Percentiles rank a stretch among this genome's conserved stretches.
Conservation (phyloP, 2,888 invertebrate genomes). For the Rhogogaster chlorosoma region DNA sequence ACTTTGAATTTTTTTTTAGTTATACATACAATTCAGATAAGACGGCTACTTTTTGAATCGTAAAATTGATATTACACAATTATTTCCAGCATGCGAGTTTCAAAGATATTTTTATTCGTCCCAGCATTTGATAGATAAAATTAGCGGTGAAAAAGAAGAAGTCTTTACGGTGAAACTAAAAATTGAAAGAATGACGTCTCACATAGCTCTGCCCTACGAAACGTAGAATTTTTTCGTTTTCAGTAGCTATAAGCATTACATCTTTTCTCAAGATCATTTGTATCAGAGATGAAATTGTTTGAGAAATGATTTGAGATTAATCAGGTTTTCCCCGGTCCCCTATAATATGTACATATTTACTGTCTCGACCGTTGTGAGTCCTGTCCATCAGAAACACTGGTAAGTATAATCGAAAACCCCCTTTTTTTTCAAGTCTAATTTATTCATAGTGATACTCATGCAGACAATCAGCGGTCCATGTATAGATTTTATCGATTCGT, state of each 20-base stretch:
- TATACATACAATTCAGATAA: not conserved
- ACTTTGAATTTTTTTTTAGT: not conserved
- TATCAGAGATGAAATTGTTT: no score
- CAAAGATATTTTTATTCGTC: not conserved
- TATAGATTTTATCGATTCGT: not conserved
- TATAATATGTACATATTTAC: not conserved
- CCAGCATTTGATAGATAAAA: not conserved
- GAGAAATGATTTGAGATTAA: no score
- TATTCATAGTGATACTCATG: constrained; percentile 26
- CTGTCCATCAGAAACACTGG: not conserved
- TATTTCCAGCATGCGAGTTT: not conserved
- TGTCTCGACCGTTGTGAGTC: not conserved
- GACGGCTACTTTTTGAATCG: not conserved
- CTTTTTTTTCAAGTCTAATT: not conserved
- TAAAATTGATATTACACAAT: not conserved
- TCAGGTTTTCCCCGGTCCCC: not conserved
- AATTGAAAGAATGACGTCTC: not conserved
- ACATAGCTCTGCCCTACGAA: not conserved
- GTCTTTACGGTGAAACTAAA: not conserved
- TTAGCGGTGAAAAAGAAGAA: not conserved
- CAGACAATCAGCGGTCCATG: constrained; percentile 21
- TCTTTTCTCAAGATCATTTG: not conserved
- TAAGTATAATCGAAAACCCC: not conserved
- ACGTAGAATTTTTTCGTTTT: not conserved
- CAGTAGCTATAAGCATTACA: not conserved